phyloP scores from a whole-genome alignment of 2,113 vertebrate genomes.

The Nipponia nippon region DNA sequence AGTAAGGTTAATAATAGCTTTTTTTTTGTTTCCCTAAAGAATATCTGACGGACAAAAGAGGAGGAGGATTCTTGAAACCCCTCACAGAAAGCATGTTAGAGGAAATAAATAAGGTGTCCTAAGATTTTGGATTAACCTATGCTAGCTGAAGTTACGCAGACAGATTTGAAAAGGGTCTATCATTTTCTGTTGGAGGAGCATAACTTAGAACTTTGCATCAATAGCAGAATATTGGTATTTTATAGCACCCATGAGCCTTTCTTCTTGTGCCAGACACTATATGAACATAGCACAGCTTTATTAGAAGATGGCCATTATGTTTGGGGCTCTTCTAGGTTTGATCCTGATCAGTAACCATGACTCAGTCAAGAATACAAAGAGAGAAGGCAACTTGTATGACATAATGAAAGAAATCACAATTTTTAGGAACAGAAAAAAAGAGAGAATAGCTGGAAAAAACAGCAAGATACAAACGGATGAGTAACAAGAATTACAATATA shows the following conservation, averaged over 20 bases:
- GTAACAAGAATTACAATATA: neutral
- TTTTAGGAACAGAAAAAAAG: neutral
- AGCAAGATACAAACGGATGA: neutral
- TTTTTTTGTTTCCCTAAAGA: neutral
- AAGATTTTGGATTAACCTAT: neutral
- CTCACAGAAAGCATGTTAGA: neutral
- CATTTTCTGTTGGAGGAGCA: neutral
- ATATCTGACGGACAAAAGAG: neutral
- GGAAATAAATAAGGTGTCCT: neutral
- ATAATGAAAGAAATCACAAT: neutral
- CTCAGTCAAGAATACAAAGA: neutral
- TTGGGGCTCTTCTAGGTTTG: neutral
- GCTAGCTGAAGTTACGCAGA: neutral
- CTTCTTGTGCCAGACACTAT: neutral
- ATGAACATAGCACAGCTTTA: neutral
- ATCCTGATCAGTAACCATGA: neutral
- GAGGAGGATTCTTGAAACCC: neutral
- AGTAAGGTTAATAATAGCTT: neutral
- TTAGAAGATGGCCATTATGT: accelerated
- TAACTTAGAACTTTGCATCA: neutral
- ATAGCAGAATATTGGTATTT: neutral
- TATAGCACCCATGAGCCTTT: neutral
- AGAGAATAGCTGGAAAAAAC: neutral
- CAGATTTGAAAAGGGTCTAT: neutral
- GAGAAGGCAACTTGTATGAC: neutral